These are phyloP conservation scores for Drosophila lacteicornis DNA, from an alignment of 1,140 invertebrate species.

Conservation along the genomic window DNA sequence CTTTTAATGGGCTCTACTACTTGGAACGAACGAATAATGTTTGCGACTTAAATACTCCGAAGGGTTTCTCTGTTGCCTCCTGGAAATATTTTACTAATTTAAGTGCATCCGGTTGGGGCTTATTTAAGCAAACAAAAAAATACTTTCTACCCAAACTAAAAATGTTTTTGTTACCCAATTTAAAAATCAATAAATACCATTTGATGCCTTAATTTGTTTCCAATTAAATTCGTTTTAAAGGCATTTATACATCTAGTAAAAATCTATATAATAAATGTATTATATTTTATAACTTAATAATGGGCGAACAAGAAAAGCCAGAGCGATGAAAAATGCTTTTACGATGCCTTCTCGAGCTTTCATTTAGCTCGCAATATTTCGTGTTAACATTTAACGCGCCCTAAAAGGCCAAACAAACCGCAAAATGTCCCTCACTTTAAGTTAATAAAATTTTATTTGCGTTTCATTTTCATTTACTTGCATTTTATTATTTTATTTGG, in stretches of 20 bases:
- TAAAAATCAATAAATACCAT: background rate
- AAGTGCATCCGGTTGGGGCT: background rate
- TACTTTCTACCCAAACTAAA: no score
- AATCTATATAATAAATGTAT: conserved; percentile 2
- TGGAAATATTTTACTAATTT: conserved; percentile 11
- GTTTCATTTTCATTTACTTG: conserved; percentile 76
- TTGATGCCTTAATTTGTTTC: background rate
- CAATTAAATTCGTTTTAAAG: background rate
- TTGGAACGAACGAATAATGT: conserved; percentile 18
- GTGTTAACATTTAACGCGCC: conserved; percentile 73
- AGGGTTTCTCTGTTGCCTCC: background rate
- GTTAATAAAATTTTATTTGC: conserved; percentile 79
- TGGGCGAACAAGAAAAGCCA: conserved; percentile 1
- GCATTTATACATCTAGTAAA: background rate
- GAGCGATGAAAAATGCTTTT: conserved; percentile 7
- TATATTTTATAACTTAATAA: conserved; percentile 9
- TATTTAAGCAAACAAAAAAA: background rate
- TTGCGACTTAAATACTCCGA: conserved; percentile 3
- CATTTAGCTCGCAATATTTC: conserved; percentile 50
- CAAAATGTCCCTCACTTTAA: conserved; percentile 24
- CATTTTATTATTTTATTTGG: conserved; percentile 78
- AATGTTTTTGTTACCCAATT: no score
- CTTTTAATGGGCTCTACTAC: conserved; percentile 40
- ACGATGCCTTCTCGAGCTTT: background rate
- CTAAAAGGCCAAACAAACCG: conserved; percentile 28